Percentiles rank a stretch among this genome's conserved stretches.
These are phyloP conservation scores for Psix sp. DNA, from an alignment of 1,140 invertebrate species.

Conservation along the genomic window DNA sequence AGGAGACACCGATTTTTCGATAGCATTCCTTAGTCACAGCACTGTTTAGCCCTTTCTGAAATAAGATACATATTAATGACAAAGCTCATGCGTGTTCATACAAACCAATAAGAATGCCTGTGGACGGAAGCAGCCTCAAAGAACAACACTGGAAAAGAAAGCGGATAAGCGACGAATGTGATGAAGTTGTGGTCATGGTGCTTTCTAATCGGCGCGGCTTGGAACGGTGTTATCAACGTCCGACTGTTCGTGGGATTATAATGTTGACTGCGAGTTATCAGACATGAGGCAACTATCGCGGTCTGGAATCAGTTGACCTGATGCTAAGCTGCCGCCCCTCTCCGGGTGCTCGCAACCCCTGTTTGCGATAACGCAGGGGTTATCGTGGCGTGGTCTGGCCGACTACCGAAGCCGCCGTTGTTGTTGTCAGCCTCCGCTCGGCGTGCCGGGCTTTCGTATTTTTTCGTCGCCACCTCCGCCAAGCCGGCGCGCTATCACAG, in stretches of 20 bases:
- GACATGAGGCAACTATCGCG: slow-evolving; percentile 71
- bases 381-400: slow-evolving; percentile 72
- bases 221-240: slow-evolving; percentile 22
- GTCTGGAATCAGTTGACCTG: slow-evolving; percentile 68
- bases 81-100: too few relatives aligned
- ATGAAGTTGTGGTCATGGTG: slow-evolving; percentile 31
- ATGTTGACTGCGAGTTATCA: slow-evolving; percentile 74
- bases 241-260: slow-evolving; percentile 69
- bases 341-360: slow-evolving; percentile 51
- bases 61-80: slow-evolving; percentile 39
- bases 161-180: background rate
- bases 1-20: slow-evolving; percentile 14
- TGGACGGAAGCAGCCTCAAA: too few relatives aligned
- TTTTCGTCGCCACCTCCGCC: too few relatives aligned
- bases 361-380: slow-evolving; percentile 74
- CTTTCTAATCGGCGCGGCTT: slow-evolving; percentile 47
- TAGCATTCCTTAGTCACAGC: slow-evolving; percentile 51
- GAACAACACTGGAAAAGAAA: slow-evolving; percentile 1
- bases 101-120: too few relatives aligned
- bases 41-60: background rate
- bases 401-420: slow-evolving; percentile 37
- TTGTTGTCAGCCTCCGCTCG: slow-evolving; percentile 7
- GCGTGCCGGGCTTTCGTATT: too few relatives aligned
- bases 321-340: slow-evolving; percentile 48
- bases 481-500: slow-evolving; percentile 64